Base-by-base conservation (phyloP, 2,113 vertebrate species). In the Mastomys natalensis region DNA sequence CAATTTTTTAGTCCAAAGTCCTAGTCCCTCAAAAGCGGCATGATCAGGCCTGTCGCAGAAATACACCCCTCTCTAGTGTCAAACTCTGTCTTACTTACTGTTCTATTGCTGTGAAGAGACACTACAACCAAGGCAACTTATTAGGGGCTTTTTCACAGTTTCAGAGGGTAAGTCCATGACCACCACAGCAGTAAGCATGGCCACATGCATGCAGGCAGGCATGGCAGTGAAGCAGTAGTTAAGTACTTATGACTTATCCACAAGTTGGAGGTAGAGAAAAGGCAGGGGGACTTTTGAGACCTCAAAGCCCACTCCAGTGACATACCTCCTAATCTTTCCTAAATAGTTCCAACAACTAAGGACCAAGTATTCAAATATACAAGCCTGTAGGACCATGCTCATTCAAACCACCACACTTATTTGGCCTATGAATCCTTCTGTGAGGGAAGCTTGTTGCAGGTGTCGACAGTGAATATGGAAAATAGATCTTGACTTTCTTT, bases 381-480 rank as follows among this genome's bases (percentile, higher is more conserved):
- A 6, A 70, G 15, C 34, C 34, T 37, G 15, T 72, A 72, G 70
- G 16, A 37, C 70, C 37, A 72, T 72, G 16, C 37, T 72, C 70
- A n/a, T 72, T 21, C 17, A 72, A 72, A 72, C 70, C 17, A n/a
- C 3, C 37, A n/a, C 34, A 37, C 68, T 72, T 37, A n/a, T 72
- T n/a, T 72, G 40, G 31, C 31, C 66, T 68, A 31, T 68, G 66
- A 68, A 68, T 68, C 34, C 66, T 68, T 34, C 66, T 68, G 34
- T 68, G 66, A 68, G 34, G 66, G 58, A 97, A 96, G 95, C 97
- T 97, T 95, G 97, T 51, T 91, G 99, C 10, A 58, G 99, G 99
- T 89, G 99, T 99, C 22, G 99, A 99, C 95, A 68, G 66, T 34
- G 66, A 34, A 68, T 68, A 34, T 68, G 13, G 66, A 34, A 68